Base-by-base conservation (phyloP, 1,140 invertebrate species). In the Akabosia matsudoensis region DNA sequence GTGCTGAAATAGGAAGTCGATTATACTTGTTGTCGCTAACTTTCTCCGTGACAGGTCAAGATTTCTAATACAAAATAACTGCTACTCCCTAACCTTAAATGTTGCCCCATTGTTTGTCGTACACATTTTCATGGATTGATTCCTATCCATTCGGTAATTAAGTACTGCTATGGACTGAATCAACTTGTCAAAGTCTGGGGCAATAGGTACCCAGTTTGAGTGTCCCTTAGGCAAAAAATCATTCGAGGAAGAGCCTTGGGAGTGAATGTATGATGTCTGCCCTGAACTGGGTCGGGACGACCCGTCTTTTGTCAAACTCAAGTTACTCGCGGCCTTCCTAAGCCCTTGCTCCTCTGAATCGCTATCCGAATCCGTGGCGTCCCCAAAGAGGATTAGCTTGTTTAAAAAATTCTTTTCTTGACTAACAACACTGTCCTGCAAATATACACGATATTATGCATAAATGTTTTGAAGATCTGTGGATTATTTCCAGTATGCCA, bases 151-250 rank as follows among this genome's bases (percentile, higher is more conserved):
- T n/a, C 71, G n/a, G 14, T 37, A 33, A 70, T 79, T 79, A 1
- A 79, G 18, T 18, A 73, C 52, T 14, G 33, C 31, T 28, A 76
- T 67, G 2, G 34, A 56, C 0, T 37, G 51, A 14, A 79, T 34
- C n/a, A 79, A 31, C 28, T 75, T 74, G 72, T 79, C 78, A 72
- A 72, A 79, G 61, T 79, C 75, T 16, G 71, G 71, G 33, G 37
- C 67, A 26, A 70, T 70, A 2, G 67, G 67, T 30, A 70, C 28
- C 67, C 67, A 70, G 67, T 70, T 70, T 22, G 4, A 10, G 24
- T 30, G 31, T 10, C 4, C 10, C 22, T 70, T 70, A 14, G 54
- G 54, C 4, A 70, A 70, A 14, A 4, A 70, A 30, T 70, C 33
- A n/a, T n/a, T n/a, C n/a, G n/a, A 64, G 56, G 56, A 45, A 64